A percentile compares a stretch with the other conserved stretches of the same genome.
phyloP scores from a whole-genome alignment of 2,797 vertebrate genomes.

The Siniperca obscura region DNA sequence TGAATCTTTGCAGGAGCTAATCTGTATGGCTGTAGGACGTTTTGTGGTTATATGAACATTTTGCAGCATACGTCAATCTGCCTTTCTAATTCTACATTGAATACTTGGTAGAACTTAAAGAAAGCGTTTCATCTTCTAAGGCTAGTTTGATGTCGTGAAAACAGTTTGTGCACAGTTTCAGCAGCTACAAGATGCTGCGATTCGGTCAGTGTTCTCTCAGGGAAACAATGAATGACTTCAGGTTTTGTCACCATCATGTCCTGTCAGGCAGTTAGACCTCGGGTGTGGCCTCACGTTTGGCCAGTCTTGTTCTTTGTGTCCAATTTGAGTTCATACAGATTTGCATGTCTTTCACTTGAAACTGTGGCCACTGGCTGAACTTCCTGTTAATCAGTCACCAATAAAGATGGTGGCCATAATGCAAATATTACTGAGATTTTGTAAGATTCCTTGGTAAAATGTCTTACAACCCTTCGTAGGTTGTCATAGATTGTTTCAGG shows the following conservation, averaged over 20 bases:
- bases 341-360: conserved; percentile 10
- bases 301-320: background rate
- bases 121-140: background rate
- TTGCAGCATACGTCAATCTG: background rate
- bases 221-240: conserved; percentile 4
- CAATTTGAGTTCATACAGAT: background rate
- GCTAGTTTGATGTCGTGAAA: background rate
- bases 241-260: conserved; percentile 9
- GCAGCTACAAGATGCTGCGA: too few relatives aligned
- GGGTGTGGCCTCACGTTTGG: conserved; percentile 15
- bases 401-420: background rate
- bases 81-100: background rate
- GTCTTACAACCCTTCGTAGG: background rate
- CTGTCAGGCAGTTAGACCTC: background rate
- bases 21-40: background rate
- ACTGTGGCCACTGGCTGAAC: background rate
- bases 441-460: background rate
- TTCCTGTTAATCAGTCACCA: conserved; percentile 10
- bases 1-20: conserved; percentile 8
- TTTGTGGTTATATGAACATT: background rate
- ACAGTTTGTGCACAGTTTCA: background rate
- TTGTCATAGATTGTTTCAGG: background rate
- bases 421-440: background rate
- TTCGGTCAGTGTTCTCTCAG: background rate
- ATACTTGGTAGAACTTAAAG: background rate